Percentiles rank a stretch among this genome's conserved stretches.
Conservation (phyloP, 2,888 invertebrate genomes). For the Melieria crassipennis region DNA sequence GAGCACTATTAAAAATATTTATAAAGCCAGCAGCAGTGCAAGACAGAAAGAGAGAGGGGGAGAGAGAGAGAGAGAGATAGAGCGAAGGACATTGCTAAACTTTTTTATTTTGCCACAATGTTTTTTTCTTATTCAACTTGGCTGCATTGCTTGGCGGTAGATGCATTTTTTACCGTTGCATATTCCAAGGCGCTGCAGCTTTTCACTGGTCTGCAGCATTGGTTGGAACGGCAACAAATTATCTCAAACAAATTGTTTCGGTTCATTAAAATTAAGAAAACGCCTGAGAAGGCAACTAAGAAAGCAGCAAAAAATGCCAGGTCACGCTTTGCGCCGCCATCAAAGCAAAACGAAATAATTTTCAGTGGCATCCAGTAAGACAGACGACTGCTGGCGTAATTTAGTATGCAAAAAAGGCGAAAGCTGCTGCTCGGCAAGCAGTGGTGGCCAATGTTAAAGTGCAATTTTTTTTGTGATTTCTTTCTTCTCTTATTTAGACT, state of each 20-base stretch:
- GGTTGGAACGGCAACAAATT: conserved; percentile 51
- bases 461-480: too few relatives aligned
- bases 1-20: conserved; percentile 15
- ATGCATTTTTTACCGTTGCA: too few relatives aligned
- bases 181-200: background rate
- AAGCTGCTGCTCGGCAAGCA: too few relatives aligned
- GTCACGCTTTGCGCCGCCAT: background rate
- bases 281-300: conserved; percentile 15
- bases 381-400: conserved; percentile 17
- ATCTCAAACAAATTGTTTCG: conserved; percentile 60
- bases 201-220: background rate
- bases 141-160: background rate
- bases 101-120: conserved; percentile 1
- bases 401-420: conserved; percentile 24
- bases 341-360: conserved; percentile 5
- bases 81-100: conserved; percentile 1
- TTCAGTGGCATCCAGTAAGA: background rate
- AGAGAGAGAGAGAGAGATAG: too few relatives aligned
- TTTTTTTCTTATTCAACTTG: background rate
- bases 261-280: conserved; percentile 62
- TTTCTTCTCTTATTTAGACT: too few relatives aligned
- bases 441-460: too few relatives aligned
- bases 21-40: background rate
- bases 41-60: too few relatives aligned
- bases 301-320: conserved; percentile 3